These are phyloP conservation scores for Dolichoris vasculosae DNA, from an alignment of 1,140 invertebrate genomes.

Conservation along the genomic window DNA sequence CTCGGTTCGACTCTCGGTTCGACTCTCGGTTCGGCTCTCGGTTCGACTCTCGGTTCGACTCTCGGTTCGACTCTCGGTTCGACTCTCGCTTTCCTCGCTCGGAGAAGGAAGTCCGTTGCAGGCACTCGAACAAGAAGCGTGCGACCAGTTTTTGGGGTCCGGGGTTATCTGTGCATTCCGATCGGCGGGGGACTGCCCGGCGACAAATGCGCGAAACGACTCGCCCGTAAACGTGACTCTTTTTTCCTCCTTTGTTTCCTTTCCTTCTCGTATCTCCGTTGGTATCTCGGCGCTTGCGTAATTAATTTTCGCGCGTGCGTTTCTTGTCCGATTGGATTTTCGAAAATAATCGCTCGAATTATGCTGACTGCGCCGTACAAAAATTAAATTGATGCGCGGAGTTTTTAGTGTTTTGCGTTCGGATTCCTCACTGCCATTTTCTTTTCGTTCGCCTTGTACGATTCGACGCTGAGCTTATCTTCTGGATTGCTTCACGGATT, in stretches of 20 bases:
- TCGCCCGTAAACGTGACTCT: constrained; percentile 34
- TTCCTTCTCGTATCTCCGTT: constrained; percentile 30
- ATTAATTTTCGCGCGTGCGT: constrained; percentile 17
- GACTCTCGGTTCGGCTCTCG: too few relatives aligned
- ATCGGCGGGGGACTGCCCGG: constrained; percentile 54
- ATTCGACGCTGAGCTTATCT: neutral
- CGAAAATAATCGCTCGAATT: constrained; percentile 7
- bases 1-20: too few relatives aligned
- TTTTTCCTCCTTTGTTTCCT: neutral
- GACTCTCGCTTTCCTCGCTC: constrained; percentile 20
- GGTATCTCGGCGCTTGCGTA: neutral
- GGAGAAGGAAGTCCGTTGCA: constrained; percentile 11
- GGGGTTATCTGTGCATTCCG: constrained; percentile 61
- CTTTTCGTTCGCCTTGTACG: neutral
- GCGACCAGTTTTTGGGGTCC: constrained; percentile 60
- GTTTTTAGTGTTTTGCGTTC: too few relatives aligned
- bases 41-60: too few relatives aligned
- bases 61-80: too few relatives aligned
- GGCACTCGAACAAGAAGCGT: constrained; percentile 44
- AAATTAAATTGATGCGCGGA: neutral
- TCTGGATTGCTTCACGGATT: neutral
- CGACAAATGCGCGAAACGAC: constrained; percentile 57
- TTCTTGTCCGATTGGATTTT: neutral
- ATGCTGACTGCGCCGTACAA: neutral
- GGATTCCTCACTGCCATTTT: neutral